Conservation (phyloP, 2,888 invertebrate species). For the Chloroclysta siterata region DNA sequence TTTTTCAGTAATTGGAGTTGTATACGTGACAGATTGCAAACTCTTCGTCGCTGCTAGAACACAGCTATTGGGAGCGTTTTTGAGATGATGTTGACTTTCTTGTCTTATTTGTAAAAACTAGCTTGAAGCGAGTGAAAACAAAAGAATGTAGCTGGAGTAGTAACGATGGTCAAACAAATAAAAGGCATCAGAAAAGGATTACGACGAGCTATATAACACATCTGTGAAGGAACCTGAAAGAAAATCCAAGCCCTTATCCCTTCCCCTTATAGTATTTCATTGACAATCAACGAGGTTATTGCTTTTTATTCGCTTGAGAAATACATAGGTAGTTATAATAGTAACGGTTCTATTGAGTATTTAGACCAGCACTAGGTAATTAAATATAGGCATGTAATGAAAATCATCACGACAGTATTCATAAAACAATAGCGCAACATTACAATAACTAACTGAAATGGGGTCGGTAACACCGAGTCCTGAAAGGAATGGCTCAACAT, state of each 20-base stretch:
- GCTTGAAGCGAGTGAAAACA: not conserved
- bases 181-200: not conserved
- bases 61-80: not conserved
- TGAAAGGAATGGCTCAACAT: conserved; percentile 19
- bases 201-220: not conserved
- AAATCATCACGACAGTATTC: conserved; percentile 4
- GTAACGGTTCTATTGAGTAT: not conserved
- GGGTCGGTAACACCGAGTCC: not conserved
- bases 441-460: conserved; percentile 10
- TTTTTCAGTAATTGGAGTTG: too few species aligned
- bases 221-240: not conserved
- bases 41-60: too few species aligned
- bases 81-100: not conserved
- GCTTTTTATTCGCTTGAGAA: not conserved
- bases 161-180: not conserved
- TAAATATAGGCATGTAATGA: not conserved
- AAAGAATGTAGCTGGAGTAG: not conserved
- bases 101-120: not conserved
- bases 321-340: not conserved
- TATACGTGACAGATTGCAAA: not conserved
- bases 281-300: not conserved
- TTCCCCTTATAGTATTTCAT: not conserved
- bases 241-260: too few species aligned
- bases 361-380: too few species aligned
- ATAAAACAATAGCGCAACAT: conserved; percentile 6